Evolutionary conservation across 2,888 invertebrate genomes (phyloP).

Genomic region (Yponomeuta plumbellus): DNA sequence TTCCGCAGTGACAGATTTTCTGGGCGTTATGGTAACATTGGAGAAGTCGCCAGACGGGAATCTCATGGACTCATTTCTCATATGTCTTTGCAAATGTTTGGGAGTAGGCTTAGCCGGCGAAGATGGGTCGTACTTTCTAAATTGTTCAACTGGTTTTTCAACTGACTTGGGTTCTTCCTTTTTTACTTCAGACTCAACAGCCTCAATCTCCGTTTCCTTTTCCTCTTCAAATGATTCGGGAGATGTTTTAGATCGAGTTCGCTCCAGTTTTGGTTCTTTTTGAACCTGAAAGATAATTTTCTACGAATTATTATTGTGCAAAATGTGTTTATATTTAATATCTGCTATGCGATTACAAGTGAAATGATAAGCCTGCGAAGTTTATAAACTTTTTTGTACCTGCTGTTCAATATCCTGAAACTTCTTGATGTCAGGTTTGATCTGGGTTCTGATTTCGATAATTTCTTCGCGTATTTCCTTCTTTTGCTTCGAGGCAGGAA

Average conservation of each 20-base stretch:
- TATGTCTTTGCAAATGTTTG: slow-evolving; percentile 70
- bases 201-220: slow-evolving; percentile 37
- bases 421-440: slow-evolving; percentile 72
- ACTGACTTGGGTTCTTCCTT: slow-evolving; percentile 50
- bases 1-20: slow-evolving; percentile 65
- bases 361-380: too few relatives aligned
- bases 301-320: neutral
- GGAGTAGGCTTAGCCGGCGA: slow-evolving; percentile 71
- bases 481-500: slow-evolving; percentile 84
- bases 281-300: slow-evolving; percentile 38
- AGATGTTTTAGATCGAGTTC: slow-evolving; percentile 58
- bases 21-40: slow-evolving; percentile 66
- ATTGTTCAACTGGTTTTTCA: slow-evolving; percentile 58
- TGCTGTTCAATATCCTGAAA: slow-evolving; percentile 72
- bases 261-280: slow-evolving; percentile 59
- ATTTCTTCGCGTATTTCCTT: slow-evolving; percentile 85
- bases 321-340: too few relatives aligned
- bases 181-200: slow-evolving; percentile 39
- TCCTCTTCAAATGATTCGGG: slow-evolving; percentile 56
- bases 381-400: slow-evolving; percentile 30
- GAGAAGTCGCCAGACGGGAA: slow-evolving; percentile 74
- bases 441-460: slow-evolving; percentile 82
- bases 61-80: slow-evolving; percentile 73
- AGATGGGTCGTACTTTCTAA: slow-evolving; percentile 64
- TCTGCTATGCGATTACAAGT: too few relatives aligned